Base-by-base conservation (phyloP, 2,888 invertebrate genomes). In the Zhuqinia jingwanae region DNA sequence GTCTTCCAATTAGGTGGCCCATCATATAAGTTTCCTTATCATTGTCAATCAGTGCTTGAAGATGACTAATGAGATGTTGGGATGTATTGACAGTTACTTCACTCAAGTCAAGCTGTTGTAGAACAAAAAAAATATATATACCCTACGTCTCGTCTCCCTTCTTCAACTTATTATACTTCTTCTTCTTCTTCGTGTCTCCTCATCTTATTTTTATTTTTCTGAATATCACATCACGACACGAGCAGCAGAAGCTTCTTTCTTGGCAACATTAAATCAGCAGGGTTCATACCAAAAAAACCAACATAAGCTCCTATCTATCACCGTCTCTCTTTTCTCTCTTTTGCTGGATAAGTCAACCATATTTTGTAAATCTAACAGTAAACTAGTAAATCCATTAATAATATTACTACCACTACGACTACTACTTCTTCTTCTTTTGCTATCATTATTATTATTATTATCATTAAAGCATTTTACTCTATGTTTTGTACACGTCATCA, bases 1-100 rank as follows among this genome's bases (percentile, higher is more conserved):
- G 81, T 50, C 65, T 89, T 88, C 88, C 89, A 89, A 89, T 89
- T 89, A 89, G 89, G 89, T 88, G 87, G 88, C 89, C 88, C 89
- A 88, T 89, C 89, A 80, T 89, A 87, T 89, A 88, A 88, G 87
- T 75, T 50, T 60, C 70, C 87, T 88, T 89, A 87, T 89, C 88
- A 77, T 75, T 82, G 88, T 88, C 89, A 89, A 89, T 89, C 89
- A 87, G 87, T 86, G 77, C 80, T 63, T 86, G 87, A 87, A 89
- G 88, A 89, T 88, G 89, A 89, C 89, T 89, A 89, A 89, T 89
- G 89, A 89, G 87, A 88, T 88, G 88, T 87, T 79, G 83, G 80
- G 85, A 79, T 82, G 77, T 81, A 88, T 88, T 88, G 88, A 88
- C 88, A 88, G 88, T 83, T 83, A 79, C 79, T 80, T 60, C 68